Evolutionary conservation across 2,113 vertebrate species (phyloP).

Genomic region (Tetrao urogallus): DNA sequence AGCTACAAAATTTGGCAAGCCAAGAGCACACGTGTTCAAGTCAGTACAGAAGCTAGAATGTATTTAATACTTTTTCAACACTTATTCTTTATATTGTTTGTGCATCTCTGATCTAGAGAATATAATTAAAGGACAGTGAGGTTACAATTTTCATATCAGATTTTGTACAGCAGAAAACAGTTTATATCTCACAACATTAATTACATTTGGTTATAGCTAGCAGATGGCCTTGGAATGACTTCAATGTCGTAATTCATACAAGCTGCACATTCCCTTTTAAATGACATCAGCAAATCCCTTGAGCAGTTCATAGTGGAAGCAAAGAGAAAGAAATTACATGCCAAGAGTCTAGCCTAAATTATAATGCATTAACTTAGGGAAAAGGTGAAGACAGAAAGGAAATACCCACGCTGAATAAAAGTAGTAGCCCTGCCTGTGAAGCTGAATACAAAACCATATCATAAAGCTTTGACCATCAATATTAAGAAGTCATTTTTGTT

Average conservation of each 20-base stretch:
- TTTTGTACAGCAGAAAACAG: background rate
- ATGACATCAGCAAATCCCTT: constrained; percentile 64
- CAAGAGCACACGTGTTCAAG: background rate
- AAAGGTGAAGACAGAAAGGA: constrained; percentile 15
- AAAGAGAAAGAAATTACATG: constrained; percentile 6
- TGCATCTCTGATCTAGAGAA: background rate
- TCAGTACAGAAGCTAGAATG: background rate
- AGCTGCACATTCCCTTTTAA: constrained; percentile 57
- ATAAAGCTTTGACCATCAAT: rapidly evolving
- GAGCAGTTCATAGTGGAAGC: constrained; percentile 30
- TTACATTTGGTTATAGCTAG: constrained; percentile 43
- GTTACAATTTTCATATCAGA: constrained; percentile 30
- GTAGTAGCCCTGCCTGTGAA: background rate
- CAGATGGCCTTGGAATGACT: constrained; percentile 68
- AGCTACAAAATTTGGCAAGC: background rate
- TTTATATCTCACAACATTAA: constrained; percentile 34
- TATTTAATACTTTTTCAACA: background rate
- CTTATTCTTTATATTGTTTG: constrained; percentile 2
- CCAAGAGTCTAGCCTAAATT: constrained; percentile 46
- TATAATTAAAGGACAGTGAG: background rate
- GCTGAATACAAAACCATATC: background rate
- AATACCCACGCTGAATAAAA: background rate
- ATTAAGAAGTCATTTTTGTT: background rate
- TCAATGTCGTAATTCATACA: constrained; percentile 48
- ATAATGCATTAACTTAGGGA: constrained; percentile 15